These are phyloP conservation scores for Eristalis intricaria DNA, from an alignment of 2,888 invertebrate genomes.

Conservation along the genomic window DNA sequence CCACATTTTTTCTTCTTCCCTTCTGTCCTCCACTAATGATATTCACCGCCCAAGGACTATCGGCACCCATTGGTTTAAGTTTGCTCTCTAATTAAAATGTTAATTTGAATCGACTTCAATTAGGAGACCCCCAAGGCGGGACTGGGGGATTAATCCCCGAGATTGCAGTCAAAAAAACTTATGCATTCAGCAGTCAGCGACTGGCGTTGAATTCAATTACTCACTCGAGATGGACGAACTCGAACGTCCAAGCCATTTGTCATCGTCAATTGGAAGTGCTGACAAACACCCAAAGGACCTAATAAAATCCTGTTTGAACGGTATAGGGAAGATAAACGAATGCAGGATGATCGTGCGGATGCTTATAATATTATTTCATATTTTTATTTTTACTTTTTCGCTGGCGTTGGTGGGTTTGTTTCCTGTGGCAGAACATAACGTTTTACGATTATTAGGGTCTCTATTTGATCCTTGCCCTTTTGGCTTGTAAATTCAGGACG, in stretches of 20 bases:
- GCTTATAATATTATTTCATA: slow-evolving; percentile 25
- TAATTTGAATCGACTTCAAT: slow-evolving; percentile 61
- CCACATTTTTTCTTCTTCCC: slow-evolving; percentile 2
- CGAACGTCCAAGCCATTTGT: slow-evolving; percentile 31
- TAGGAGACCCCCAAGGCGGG: slow-evolving; percentile 35
- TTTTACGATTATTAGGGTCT: slow-evolving; percentile 41
- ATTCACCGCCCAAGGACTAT: slow-evolving; percentile 10
- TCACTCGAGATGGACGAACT: slow-evolving; percentile 18
- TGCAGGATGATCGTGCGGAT: slow-evolving; percentile 34
- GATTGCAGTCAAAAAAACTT: slow-evolving; percentile 44
- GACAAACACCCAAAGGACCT: slow-evolving; percentile 35
- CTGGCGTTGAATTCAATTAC: slow-evolving; percentile 35
- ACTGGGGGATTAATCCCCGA: slow-evolving; percentile 32
- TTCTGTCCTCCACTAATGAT: not conserved
- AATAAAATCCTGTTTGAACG: slow-evolving; percentile 26
- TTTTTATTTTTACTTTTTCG: not conserved
- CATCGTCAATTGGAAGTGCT: slow-evolving; percentile 46
- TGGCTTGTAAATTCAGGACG: slow-evolving; percentile 1
- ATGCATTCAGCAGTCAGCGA: slow-evolving; percentile 22
- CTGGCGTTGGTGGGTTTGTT: not conserved
- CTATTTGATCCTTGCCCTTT: slow-evolving; percentile 20
- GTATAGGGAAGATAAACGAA: slow-evolving; percentile 43
- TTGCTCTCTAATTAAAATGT: slow-evolving; percentile 57
- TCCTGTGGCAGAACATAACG: slow-evolving; percentile 14
- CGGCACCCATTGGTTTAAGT: slow-evolving; percentile 20